These are phyloP conservation scores for Steatocranus sp. DNA, from an alignment of 2,797 vertebrate species.

Conservation along the genomic window DNA sequence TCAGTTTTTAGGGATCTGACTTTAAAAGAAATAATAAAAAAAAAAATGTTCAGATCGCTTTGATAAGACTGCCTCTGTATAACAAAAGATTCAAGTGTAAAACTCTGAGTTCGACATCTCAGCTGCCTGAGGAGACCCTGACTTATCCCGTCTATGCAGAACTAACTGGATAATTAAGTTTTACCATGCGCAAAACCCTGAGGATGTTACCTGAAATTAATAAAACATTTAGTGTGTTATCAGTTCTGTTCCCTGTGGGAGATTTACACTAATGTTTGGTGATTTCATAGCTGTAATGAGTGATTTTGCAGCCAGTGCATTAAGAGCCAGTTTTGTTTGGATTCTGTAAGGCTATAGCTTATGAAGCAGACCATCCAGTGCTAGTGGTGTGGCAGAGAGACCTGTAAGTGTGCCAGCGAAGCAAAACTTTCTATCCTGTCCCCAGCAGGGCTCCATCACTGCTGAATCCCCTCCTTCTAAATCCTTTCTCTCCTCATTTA, in stretches of 20 bases:
- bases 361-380: neutral
- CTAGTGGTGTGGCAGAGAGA: neutral
- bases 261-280: neutral
- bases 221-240: neutral
- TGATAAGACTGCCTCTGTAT: neutral
- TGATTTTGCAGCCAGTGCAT: neutral
- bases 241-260: neutral
- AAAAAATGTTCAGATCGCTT: neutral
- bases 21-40: neutral
- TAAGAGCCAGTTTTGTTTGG: neutral
- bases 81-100: neutral
- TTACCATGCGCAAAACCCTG: neutral
- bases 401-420: neutral
- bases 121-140: neutral
- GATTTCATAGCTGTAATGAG: neutral
- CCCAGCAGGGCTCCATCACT: neutral
- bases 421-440: neutral
- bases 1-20: neutral
- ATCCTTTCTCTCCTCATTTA: neutral
- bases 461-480: neutral
- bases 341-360: neutral
- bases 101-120: neutral
- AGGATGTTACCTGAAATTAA: neutral
- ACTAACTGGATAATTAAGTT: neutral
- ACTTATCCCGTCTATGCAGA: neutral